Evolutionary conservation across 2,888 invertebrate genomes (phyloP), one percentile per base, ranked within the genome.

Genomic region (Drosophila neonasuta): DNA sequence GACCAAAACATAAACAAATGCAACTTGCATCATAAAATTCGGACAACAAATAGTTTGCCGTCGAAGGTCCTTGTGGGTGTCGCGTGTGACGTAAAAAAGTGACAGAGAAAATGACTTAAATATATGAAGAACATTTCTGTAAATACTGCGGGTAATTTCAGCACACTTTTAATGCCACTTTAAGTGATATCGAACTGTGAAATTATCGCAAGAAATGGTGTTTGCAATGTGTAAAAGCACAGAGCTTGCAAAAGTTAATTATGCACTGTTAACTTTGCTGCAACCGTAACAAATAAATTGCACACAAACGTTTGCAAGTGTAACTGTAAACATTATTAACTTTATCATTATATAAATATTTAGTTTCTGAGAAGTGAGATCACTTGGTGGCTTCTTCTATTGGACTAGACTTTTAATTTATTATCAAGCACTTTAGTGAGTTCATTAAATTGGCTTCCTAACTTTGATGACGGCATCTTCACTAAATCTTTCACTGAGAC

Each of bases 21-120:
- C 34, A 59, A 34, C 10, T 45, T 56, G 48, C n/a, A 41, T 11
- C 2, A 6, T 24, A 24, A 24, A 17, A 15, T 32, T 24, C 30
- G 45, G 54, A 71, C 65, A 67, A 61, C 57, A 62, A 67, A 60
- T 20, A 50, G 24, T 61, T 62, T 75, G 69, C 69, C 84, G 57
- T 84, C 79, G 46, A 70, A 81, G 79, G 85, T 86, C 71, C 73
- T 69, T 48, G 34, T 34, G 20, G 13, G 30, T 36, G 63, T 10
- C 13, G 30, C 10, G 46, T 50, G 56, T 74, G 65, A 67, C 55
- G 67, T 72, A 72, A 74, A 71, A 71, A 74, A 71, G 30, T 15
- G 30, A 30, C 6, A 9, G 11, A 1, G 11, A 29, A 60, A 71
- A 42, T 36, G 45, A 34, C 34, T 15, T 59, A 57, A 72, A 45